These are phyloP conservation scores for Ypsolopha scabrella DNA, from an alignment of 2,888 invertebrate genomes.

Conservation along the genomic window DNA sequence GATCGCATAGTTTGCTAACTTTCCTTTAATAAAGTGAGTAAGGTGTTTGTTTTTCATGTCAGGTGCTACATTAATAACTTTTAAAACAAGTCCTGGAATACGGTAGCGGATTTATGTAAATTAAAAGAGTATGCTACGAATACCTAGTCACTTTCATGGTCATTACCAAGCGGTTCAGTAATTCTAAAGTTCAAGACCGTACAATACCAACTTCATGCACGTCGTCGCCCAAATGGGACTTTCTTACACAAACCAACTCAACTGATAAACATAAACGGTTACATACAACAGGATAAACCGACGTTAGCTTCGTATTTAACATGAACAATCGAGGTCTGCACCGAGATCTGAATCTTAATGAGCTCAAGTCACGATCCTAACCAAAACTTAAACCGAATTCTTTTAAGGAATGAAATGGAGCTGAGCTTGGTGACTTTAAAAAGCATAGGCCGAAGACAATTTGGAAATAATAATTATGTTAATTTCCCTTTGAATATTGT, in stretches of 20 bases:
- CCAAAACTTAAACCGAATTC: slow-evolving; percentile 7
- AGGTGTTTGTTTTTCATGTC: too few species aligned
- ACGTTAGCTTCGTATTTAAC: slow-evolving; percentile 27
- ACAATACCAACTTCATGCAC: background rate
- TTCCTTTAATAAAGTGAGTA: too few species aligned
- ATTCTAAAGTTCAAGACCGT: too few species aligned
- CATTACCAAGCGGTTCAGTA: too few species aligned
- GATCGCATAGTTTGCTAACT: too few species aligned
- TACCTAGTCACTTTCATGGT: too few species aligned
- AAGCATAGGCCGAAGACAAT: background rate
- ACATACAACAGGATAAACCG: slow-evolving; percentile 15
- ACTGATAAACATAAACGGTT: slow-evolving; percentile 27
- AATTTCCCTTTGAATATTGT: background rate
- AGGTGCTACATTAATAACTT: too few species aligned
- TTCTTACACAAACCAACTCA: slow-evolving; percentile 8
- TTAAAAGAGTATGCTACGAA: too few species aligned
- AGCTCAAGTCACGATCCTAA: slow-evolving; percentile 49
- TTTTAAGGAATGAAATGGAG: background rate
- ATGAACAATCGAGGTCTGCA: slow-evolving; percentile 46
- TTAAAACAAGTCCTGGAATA: too few species aligned
- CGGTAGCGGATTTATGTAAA: too few species aligned
- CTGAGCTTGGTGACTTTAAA: background rate
- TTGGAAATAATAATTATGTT: slow-evolving; percentile 2
- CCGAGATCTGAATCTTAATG: slow-evolving; percentile 60
- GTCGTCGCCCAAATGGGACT: background rate